These are phyloP conservation scores for Lepus timidus DNA, from an alignment of 2,113 vertebrate genomes.

Conservation along the genomic window DNA sequence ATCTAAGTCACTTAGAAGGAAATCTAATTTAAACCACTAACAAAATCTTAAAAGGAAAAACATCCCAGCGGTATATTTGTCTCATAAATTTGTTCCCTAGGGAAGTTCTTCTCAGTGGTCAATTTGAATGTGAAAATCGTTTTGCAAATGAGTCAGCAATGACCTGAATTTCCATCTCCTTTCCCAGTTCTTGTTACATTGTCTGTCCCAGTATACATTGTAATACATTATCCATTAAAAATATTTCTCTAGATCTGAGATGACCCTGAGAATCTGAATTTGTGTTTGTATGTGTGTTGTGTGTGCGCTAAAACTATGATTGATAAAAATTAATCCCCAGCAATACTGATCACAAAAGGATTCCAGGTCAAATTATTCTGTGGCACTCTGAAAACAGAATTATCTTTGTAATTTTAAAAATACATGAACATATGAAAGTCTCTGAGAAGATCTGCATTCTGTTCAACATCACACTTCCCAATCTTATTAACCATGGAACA, in stretches of 20 bases:
- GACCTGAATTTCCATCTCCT: not conserved
- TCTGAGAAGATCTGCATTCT: not conserved
- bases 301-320: not conserved
- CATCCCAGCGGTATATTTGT: not conserved
- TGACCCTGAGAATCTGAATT: not conserved
- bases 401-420: not conserved
- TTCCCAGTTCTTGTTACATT: not conserved
- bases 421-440: not conserved
- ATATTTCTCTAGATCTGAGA: not conserved
- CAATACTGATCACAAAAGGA: not conserved
- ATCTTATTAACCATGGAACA: not conserved
- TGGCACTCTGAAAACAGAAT: not conserved
- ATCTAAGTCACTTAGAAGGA: not conserved
- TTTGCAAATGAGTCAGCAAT: not conserved
- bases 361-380: not conserved
- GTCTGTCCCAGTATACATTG: not conserved
- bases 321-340: not conserved
- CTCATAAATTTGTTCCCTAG: slow-evolving; percentile 41
- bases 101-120: not conserved
- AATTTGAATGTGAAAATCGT: not conserved
- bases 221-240: not conserved
- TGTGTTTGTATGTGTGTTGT: not conserved
- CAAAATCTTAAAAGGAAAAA: slow-evolving; percentile 40
- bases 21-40: not conserved
- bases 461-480: not conserved